Base-by-base conservation (phyloP, 2,797 vertebrate genomes). In the Petrocephalus sullivani region DNA sequence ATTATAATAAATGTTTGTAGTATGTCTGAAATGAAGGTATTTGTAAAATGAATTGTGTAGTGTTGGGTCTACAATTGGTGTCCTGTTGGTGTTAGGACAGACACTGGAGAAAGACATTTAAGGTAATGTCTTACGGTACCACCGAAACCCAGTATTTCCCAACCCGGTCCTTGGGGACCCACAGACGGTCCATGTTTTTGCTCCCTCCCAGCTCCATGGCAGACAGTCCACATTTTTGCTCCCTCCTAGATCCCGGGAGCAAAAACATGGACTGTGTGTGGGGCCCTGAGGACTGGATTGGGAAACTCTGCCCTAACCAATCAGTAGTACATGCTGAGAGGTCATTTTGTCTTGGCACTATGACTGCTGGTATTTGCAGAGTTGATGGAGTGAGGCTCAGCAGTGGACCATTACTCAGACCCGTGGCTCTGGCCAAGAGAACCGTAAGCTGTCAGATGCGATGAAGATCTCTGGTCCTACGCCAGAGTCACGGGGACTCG, bases 341-440 rank as follows among this genome's bases (percentile, higher is more conserved):
- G 23, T 67, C 33, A 86, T 86, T 28, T 86, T n/a, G 46, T 60
- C 49, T 54, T 1, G 19, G 61, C 33, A 21, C 64, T 56, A 5
- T 33, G 46, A 4, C 23, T 78, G 83, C 58, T 9, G 10, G 53
- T 19, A 19, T 51, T 60, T 53, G 41, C 51, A 12, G 84, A 61
- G 51, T 7, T 89, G 88, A 89, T 37, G 88, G 87, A 89, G 78
- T 82, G 33, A 87, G 46, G 90, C 75, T 78, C 85, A 87, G 41
- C 86, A 21, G 61, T 84, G 75, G 84, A 58, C 28, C 57, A 5
- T 89, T 89, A 86, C 78, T 37, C 87, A 61, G 12, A 54, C 56
- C 49, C 4, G 8, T 28, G 21, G 14, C 23, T 6, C 28, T 28
- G 23, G 89, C 75, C 87, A 90, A 88, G 67, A 88, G 16, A 81